Evolutionary conservation across 2,888 invertebrate species (phyloP), one percentile per base, ranked within the genome.

Genomic region (Noctua comes): DNA sequence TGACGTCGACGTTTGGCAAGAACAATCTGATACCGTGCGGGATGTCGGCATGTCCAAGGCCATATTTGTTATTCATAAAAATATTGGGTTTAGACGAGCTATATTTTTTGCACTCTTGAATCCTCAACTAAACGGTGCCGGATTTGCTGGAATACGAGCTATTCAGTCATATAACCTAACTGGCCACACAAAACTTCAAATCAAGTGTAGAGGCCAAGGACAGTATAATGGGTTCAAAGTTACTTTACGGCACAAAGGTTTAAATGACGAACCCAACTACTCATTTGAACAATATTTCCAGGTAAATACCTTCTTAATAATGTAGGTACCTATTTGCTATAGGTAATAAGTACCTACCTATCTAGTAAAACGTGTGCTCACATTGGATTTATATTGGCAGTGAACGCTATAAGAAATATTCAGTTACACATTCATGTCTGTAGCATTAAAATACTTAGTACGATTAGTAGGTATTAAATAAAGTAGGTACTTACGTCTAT

Each of bases 21-120:
- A 98, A 91, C 97, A 97, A 87, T 98, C 98, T 0, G 98, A 98
- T 88, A 97, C 97, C 3, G 97, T 98, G 1, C 95, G 98, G 71
- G 96, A 96, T 88, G 97, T 97, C 7, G 98, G 98, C 78, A 98
- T 97, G 97, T 98, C 98, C 1, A 98, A 98, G 92, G 98, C 97
- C 4, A 93, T 95, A 18, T 89, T 98, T 51, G 95, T 96, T 11
- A 92, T 98, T 51, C 98, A 98, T 89, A 97, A 97, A 88, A 97
- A 97, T 68, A 94, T 95, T 84, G 92, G 96, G 54, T 98, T 97
- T 84, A 97, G 97, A 90, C 93, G 97, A 90, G 98, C 97, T 0
- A 95, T 98, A 88, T 97, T 98, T 87, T 98, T 98, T 88, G 97
- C 97, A 6, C 92, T 98, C 70, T 90, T 98, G 40, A 98, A 98